A percentile compares a stretch with the other conserved stretches of the same genome.
These are phyloP conservation scores for Anoplophora glabripennis DNA, from an alignment of 1,140 invertebrate genomes.

Conservation along the genomic window DNA sequence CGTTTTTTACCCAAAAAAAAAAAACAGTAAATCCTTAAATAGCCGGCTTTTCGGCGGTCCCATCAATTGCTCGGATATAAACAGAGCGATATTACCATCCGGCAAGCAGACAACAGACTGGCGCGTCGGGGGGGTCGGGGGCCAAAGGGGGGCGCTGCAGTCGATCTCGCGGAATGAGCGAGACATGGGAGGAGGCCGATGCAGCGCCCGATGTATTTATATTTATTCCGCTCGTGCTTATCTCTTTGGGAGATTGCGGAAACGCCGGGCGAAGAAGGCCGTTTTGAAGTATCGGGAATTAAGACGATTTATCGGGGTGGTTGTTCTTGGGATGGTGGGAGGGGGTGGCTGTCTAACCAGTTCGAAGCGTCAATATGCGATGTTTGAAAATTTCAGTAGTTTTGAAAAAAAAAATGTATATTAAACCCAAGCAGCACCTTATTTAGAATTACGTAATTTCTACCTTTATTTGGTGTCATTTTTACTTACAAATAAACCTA, in stretches of 20 bases:
- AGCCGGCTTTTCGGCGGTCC: not conserved
- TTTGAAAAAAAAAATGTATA: too few relatives aligned
- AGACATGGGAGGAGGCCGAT: not conserved
- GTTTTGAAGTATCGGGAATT: constrained; percentile 28
- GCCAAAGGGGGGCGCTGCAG: not conserved
- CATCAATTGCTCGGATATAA: constrained; percentile 16
- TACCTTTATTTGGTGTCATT: too few relatives aligned
- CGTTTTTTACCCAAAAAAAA: not conserved
- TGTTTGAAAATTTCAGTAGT: too few relatives aligned
- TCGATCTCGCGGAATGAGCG: not conserved
- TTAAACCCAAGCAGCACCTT: too few relatives aligned
- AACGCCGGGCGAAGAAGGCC: constrained; percentile 18
- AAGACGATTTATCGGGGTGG: constrained; percentile 24
- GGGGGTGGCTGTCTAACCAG: too few relatives aligned
- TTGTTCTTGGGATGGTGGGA: too few relatives aligned
- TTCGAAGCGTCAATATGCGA: too few relatives aligned
- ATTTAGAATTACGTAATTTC: too few relatives aligned
- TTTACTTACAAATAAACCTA: too few relatives aligned
- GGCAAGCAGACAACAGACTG: constrained; percentile 38
- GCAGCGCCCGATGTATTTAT: constrained; percentile 19
- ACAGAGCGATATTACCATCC: constrained; percentile 36
- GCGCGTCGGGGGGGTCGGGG: constrained; percentile 19
- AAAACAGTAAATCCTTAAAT: not conserved
- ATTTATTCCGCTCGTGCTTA: constrained; percentile 23
- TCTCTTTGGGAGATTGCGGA: constrained; percentile 20